Conservation (phyloP, 2,888 invertebrate species). For the Platerodrilus igneus region DNA sequence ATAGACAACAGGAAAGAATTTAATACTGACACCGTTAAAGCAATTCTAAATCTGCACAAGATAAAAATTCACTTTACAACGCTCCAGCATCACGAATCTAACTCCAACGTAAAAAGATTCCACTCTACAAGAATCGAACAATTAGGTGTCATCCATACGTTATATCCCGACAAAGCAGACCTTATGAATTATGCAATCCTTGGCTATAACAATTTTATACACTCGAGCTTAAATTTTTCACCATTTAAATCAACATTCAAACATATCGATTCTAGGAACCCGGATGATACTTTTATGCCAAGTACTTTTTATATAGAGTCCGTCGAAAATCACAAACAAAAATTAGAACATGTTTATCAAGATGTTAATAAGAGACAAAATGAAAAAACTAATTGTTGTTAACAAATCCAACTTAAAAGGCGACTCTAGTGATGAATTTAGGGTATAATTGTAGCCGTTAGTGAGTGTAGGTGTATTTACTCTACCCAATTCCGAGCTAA, state of each 20-base stretch:
- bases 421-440: too few relatives aligned
- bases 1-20: slow-evolving; percentile 8
- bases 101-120: slow-evolving; percentile 6
- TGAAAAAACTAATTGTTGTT: too few relatives aligned
- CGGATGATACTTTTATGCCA: too few relatives aligned
- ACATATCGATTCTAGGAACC: slow-evolving; percentile 1
- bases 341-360: too few relatives aligned
- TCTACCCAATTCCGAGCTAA: too few relatives aligned
- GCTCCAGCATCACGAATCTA: slow-evolving; percentile 12
- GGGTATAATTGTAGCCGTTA: too few relatives aligned
- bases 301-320: too few relatives aligned
- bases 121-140: slow-evolving; percentile 14
- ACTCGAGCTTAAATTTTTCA: neutral
- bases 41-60: slow-evolving; percentile 8
- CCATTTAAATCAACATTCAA: neutral
- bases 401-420: too few relatives aligned
- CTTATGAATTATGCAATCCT: slow-evolving; percentile 8
- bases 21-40: slow-evolving; percentile 7
- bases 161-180: neutral
- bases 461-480: too few relatives aligned
- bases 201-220: neutral
- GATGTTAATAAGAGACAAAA: too few relatives aligned
- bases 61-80: slow-evolving; percentile 11
- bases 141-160: slow-evolving; percentile 4
- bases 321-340: too few relatives aligned